Conservation (phyloP, 2,797 vertebrate genomes). For the Simalia tracyae region DNA sequence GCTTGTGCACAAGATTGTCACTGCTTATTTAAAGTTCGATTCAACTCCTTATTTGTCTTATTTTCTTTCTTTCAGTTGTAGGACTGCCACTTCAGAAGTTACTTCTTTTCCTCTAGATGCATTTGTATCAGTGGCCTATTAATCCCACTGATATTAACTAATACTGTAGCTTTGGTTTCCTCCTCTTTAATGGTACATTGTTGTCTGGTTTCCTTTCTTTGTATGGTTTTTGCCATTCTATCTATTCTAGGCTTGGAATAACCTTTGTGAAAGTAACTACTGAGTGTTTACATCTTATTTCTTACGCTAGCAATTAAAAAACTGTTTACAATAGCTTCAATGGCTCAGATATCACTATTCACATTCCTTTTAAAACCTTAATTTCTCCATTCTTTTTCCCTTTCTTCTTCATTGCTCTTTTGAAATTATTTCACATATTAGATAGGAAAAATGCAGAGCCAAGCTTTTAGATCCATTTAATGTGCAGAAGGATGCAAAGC, state of each 20-base stretch:
- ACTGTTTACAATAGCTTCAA: background rate
- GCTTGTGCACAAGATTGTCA: constrained; percentile 6
- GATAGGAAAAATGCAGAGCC: background rate
- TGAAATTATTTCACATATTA: background rate
- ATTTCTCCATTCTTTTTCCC: background rate
- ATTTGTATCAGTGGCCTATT: constrained; percentile 20
- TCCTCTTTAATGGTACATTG: constrained; percentile 52
- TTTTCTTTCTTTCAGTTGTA: constrained; percentile 21
- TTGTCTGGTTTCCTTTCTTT: constrained; percentile 49
- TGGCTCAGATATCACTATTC: constrained; percentile 5
- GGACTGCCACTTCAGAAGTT: constrained; percentile 32
- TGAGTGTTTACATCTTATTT: constrained; percentile 15
- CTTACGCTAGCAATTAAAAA: background rate
- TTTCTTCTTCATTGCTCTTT: constrained; percentile 25
- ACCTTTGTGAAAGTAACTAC: constrained; percentile 36
- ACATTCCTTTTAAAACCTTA: background rate
- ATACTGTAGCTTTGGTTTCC: constrained; percentile 44
- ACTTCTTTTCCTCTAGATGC: constrained; percentile 40
- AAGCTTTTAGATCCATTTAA: background rate
- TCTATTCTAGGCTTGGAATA: constrained; percentile 36
- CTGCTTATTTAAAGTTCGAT: constrained; percentile 15
- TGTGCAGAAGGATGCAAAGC: background rate
- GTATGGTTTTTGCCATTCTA: constrained; percentile 20
- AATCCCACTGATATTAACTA: constrained; percentile 53
- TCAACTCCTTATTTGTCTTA: background rate